Evolutionary conservation across 2,113 vertebrate species (phyloP).

Genomic region (Columba livia): DNA sequence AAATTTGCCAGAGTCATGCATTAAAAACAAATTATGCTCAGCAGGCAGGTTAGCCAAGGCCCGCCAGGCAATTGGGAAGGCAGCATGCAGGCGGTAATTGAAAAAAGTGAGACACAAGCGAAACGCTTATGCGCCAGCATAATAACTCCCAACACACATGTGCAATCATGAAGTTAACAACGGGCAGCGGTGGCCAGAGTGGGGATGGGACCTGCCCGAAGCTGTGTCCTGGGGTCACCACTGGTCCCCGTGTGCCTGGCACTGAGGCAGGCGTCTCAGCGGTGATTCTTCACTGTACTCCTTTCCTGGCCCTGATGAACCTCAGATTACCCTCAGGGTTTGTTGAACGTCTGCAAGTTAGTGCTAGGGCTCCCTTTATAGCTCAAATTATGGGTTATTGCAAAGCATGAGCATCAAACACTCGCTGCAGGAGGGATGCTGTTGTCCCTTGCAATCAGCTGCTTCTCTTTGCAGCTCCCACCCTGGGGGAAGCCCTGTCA

Average conservation of each 20-base stretch:
- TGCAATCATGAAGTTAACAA: background rate
- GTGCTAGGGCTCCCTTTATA: background rate
- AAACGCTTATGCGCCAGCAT: background rate
- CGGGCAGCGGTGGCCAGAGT: background rate
- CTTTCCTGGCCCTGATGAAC: background rate
- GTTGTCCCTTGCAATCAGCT: rapidly evolving
- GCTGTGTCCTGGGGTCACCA: background rate
- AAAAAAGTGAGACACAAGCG: background rate
- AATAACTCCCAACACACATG: background rate
- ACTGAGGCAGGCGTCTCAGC: rapidly evolving
- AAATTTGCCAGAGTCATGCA: constrained; percentile 17
- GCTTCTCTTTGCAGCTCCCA: background rate
- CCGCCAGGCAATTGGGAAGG: constrained; percentile 14
- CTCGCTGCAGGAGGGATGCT: background rate
- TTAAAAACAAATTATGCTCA: constrained; percentile 57
- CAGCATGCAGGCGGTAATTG: constrained; percentile 16
- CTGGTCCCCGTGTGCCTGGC: background rate
- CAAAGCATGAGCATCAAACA: background rate
- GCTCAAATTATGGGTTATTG: background rate
- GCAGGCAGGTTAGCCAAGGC: constrained; percentile 43
- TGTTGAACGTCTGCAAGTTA: background rate
- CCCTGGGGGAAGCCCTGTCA: background rate
- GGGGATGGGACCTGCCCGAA: background rate
- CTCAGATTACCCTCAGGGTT: background rate
- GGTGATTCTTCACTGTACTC: rapidly evolving